A percentile compares a stretch with the other conserved stretches of the same genome.
Conservation (phyloP, 1,140 invertebrate genomes). For the Eufriesea mexicana region DNA sequence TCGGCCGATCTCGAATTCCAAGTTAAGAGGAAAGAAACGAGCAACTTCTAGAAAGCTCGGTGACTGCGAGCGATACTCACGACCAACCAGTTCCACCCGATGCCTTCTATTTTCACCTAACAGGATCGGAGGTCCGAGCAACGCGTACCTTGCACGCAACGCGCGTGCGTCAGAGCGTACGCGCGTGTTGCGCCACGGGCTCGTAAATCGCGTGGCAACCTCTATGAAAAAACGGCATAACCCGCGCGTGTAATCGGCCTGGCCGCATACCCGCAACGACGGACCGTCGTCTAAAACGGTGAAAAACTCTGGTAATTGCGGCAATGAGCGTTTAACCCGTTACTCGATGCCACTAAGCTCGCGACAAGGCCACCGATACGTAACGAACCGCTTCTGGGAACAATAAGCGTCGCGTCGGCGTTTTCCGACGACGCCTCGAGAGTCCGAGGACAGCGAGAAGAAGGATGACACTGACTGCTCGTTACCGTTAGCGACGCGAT, state of each 20-base stretch:
- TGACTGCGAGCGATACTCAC: background rate
- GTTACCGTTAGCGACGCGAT: constrained; percentile 35
- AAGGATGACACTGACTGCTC: background rate
- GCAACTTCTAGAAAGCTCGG: background rate
- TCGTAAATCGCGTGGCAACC: constrained; percentile 12
- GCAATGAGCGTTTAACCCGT: constrained; percentile 29
- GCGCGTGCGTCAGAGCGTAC: background rate
- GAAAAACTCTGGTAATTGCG: constrained; percentile 28
- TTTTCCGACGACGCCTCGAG: background rate
- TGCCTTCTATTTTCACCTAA: background rate
- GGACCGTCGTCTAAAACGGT: background rate
- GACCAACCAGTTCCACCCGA: background rate
- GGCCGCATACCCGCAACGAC: constrained; percentile 16
- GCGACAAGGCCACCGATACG: constrained; percentile 24
- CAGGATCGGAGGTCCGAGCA: background rate
- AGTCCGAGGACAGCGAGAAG: background rate
- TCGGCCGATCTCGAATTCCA: background rate
- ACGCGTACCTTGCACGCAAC: background rate
- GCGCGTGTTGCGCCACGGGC: background rate
- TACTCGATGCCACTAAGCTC: background rate
- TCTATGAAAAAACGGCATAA: background rate
- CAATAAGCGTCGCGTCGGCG: constrained; percentile 10
- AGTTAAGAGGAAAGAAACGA: too few species aligned
- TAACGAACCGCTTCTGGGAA: background rate
- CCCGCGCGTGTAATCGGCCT: background rate